phyloP scores from a whole-genome alignment of 2,888 invertebrate genomes.

The Platynereis dumerilii region DNA sequence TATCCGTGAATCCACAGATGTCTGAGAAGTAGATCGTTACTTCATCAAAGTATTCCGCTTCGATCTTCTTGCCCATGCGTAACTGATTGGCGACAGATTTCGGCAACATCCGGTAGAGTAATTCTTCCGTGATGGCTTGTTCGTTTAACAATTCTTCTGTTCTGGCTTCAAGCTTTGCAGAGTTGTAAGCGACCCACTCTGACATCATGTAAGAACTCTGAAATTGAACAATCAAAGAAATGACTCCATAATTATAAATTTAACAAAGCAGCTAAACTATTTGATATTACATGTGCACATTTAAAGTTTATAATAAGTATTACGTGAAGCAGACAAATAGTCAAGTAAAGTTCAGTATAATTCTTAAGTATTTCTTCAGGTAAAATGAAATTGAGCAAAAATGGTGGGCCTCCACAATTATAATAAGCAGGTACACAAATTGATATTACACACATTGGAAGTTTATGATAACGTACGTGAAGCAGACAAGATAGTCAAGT shows the following conservation, averaged over 20 bases:
- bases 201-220: conserved; percentile 7
- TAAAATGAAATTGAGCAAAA: too few relatives aligned
- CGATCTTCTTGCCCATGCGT: background rate
- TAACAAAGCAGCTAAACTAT: too few relatives aligned
- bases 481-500: too few relatives aligned
- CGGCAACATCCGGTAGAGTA: conserved; percentile 22
- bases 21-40: conserved; percentile 27
- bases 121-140: conserved; percentile 19
- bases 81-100: conserved; percentile 20
- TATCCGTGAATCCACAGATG: conserved; percentile 18
- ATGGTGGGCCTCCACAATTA: too few relatives aligned
- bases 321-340: too few relatives aligned
- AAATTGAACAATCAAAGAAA: background rate
- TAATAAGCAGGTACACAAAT: too few relatives aligned
- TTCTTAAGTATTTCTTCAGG: too few relatives aligned
- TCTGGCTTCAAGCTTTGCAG: conserved; percentile 7
- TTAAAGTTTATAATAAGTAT: too few relatives aligned
- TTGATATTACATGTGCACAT: too few relatives aligned
- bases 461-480: too few relatives aligned
- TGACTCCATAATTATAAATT: conserved; percentile 9
- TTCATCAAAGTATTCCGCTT: conserved; percentile 18
- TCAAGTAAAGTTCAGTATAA: too few relatives aligned
- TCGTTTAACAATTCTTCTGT: conserved; percentile 10
- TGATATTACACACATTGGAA: too few relatives aligned
- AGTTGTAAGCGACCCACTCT: conserved; percentile 14